A percentile compares a stretch with the other conserved stretches of the same genome.
Evolutionary conservation across 2,888 invertebrate species (phyloP).

Genomic region (Caenorhabditis plicata): DNA sequence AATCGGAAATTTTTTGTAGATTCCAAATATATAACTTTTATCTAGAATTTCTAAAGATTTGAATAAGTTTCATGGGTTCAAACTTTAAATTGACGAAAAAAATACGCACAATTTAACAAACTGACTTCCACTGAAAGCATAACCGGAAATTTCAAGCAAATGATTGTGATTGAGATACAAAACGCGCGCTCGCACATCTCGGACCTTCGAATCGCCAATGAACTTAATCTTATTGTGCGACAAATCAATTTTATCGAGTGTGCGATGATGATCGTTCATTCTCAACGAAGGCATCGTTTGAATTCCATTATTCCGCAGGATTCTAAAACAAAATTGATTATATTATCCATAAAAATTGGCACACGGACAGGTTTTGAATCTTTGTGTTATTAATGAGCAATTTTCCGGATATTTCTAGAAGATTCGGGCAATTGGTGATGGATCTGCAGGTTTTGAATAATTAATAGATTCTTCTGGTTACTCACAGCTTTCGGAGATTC

Average conservation of each 20-base stretch:
- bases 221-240: constrained; percentile 45
- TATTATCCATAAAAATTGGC: neutral
- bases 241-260: constrained; percentile 28
- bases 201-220: constrained; percentile 33
- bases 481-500: constrained; percentile 37
- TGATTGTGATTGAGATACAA: constrained; percentile 41
- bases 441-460: constrained; percentile 32
- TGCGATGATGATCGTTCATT: constrained; percentile 25
- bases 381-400: constrained; percentile 42
- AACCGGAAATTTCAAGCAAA: constrained; percentile 37
- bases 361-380: constrained; percentile 50
- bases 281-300: constrained; percentile 27
- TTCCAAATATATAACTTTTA: too few relatives aligned
- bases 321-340: constrained; percentile 5
- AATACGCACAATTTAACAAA: constrained; percentile 49
- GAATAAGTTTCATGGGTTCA: too few relatives aligned
- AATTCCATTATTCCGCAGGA: constrained; percentile 29
- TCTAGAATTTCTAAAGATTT: too few relatives aligned
- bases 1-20: too few relatives aligned
- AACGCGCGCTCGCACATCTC: constrained; percentile 34
- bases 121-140: constrained; percentile 49
- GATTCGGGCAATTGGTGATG: constrained; percentile 40
- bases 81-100: too few relatives aligned
- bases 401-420: constrained; percentile 44
- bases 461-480: neutral